A percentile compares a stretch with the other conserved stretches of the same genome.
These are phyloP conservation scores for Pungitius pungitius DNA, from an alignment of 2,113 vertebrate species.

Conservation along the genomic window DNA sequence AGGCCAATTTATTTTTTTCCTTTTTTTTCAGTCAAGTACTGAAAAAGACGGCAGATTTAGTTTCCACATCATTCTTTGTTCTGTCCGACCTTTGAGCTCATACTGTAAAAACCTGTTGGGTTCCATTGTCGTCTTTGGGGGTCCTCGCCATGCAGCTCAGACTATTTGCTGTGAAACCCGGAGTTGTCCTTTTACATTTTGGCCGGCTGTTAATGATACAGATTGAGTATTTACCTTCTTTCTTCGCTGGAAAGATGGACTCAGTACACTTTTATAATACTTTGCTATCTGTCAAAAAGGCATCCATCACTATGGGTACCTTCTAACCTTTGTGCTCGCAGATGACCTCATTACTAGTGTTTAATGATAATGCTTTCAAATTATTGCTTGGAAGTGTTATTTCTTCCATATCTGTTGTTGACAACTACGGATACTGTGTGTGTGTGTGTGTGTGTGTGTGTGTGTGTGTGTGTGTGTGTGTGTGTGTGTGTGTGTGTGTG, in stretches of 20 bases:
- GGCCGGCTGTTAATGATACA: background rate
- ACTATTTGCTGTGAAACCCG: background rate
- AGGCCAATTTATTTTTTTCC: background rate
- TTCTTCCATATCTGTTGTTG: conserved; percentile 44
- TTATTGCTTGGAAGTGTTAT: conserved; percentile 25
- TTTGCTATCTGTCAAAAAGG: background rate
- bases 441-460: background rate
- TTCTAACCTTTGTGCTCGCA: background rate
- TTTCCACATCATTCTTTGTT: background rate
- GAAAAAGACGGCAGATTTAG: background rate
- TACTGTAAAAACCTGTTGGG: background rate
- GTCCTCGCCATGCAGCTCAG: background rate
- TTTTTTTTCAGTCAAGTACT: too few species aligned
- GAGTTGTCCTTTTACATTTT: background rate
- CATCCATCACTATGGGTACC: background rate
- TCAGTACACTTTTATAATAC: background rate
- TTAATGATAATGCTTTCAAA: conserved; percentile 18
- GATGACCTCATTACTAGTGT: conserved; percentile 13
- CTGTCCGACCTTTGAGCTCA: background rate
- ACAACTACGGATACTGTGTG: conserved; percentile 32
- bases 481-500: background rate
- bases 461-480: conserved; percentile 3
- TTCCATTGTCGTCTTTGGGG: background rate
- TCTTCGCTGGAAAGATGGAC: background rate
- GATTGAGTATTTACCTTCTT: background rate